These are phyloP conservation scores for Sparidentex hasta DNA, from an alignment of 2,797 vertebrate genomes.

Conservation along the genomic window DNA sequence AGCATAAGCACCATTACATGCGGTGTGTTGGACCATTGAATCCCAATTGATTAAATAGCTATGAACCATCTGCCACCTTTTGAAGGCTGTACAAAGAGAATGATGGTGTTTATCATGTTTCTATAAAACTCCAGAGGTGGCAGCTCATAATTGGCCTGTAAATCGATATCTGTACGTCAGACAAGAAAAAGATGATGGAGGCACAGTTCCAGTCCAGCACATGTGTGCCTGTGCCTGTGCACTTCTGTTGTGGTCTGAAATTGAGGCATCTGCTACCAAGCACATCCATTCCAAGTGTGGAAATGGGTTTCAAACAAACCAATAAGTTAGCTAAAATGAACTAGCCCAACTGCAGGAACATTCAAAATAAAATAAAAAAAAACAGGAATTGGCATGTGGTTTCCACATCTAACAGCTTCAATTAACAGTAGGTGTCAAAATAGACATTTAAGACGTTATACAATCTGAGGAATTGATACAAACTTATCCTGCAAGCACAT, in stretches of 20 bases:
- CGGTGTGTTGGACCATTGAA: constrained; percentile 58
- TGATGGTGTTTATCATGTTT: constrained; percentile 83
- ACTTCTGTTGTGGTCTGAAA: constrained; percentile 53
- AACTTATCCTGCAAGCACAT: background rate
- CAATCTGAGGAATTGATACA: background rate
- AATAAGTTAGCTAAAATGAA: constrained; percentile 71
- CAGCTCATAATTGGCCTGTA: constrained; percentile 75
- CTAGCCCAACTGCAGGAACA: constrained; percentile 38
- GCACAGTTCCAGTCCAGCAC: constrained; percentile 57
- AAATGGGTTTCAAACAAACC: constrained; percentile 77
- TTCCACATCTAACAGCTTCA: constrained; percentile 12
- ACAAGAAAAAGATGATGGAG: constrained; percentile 78
- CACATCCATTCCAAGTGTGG: constrained; percentile 70
- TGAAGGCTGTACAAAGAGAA: constrained; percentile 79
- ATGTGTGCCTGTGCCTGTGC: constrained; percentile 6
- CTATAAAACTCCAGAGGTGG: constrained; percentile 77
- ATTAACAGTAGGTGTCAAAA: background rate
- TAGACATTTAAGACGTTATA: background rate
- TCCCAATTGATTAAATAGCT: constrained; percentile 77
- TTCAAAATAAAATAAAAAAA: constrained; percentile 41
- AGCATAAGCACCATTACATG: constrained; percentile 60
- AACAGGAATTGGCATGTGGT: constrained; percentile 14
- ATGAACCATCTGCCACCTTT: constrained; percentile 78
- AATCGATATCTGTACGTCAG: constrained; percentile 78
- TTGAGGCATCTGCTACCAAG: constrained; percentile 77